Base-by-base conservation (phyloP, 2,888 invertebrate species). In the Barypeithes pellucidus region DNA sequence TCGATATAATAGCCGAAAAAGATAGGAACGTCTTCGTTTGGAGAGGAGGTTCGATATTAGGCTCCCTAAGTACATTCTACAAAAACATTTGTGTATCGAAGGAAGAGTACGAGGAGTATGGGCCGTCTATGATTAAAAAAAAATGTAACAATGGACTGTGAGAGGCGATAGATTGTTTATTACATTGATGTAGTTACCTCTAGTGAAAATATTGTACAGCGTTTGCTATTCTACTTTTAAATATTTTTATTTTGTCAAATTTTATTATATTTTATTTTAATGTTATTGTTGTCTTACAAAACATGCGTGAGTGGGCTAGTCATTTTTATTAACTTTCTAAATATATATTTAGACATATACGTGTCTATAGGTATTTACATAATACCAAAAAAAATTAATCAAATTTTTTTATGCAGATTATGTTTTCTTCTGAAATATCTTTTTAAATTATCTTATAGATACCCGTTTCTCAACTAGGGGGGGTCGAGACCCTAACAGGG, bases 1-100 rank as follows among this genome's bases (percentile, higher is more conserved):
- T 75, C 7, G 59, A 71, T 39, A 52, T 78, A 9, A 52, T 71
- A 16, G 60, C 67, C 2, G 65, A 70, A 9, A 68, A 68, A 61
- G 75, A 77, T 57, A 65, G 77, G 16, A 45, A 62, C 36, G 29
- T 68, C 20, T 71, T 66, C n/a, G 77, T 75, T 0, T 78, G 78
- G 78, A 59, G 70, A 36, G 78, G 78, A 9, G 78, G 78, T n/a
- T 59, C 76, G 4, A 72, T 77, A 52, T 57, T 78, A 12, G 77
- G 75, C 0, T 62, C 69, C 3, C 39, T 77, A 12, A 69, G 77
- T 5, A 75, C 75, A 9, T 77, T 77, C 63, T 59, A 43, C 22
- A 72, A 69, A 33, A 70, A 77, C 45, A 75, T 76, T 57, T 78
- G 78, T 43, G 70, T 77, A 18, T 65, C 67, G 0, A 72, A 24